Evolutionary conservation across 2,888 invertebrate species (phyloP).

Genomic region (Caenorhabditis macrosperma): DNA sequence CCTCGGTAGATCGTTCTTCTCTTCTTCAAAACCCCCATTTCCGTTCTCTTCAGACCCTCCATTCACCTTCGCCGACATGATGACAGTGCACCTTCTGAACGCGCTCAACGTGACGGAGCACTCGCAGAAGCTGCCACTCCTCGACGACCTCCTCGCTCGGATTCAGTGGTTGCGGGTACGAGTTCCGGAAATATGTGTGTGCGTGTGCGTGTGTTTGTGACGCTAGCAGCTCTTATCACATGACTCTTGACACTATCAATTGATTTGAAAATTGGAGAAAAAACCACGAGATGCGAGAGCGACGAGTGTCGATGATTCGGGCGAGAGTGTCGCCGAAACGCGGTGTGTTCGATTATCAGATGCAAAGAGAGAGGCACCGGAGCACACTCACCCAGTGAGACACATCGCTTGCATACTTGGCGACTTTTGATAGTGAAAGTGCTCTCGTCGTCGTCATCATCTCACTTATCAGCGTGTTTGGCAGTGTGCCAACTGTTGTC

Average conservation of each 20-base stretch:
- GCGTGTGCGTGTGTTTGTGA: no score
- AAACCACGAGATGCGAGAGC: background rate
- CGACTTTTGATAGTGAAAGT: background rate
- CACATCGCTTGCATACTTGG: conserved; percentile 7
- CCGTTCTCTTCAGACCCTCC: conserved; percentile 7
- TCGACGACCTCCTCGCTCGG: conserved; percentile 30
- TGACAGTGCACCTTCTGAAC: conserved; percentile 21
- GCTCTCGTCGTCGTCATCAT: background rate
- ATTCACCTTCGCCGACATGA: conserved; percentile 12
- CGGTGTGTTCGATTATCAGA: conserved; percentile 12
- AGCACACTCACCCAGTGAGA: conserved; percentile 16
- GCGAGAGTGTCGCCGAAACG: conserved; percentile 13
- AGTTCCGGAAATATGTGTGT: conserved; percentile 40
- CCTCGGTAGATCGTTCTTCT: background rate
- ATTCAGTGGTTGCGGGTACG: conserved; percentile 38
- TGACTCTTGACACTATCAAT: conserved; percentile 22
- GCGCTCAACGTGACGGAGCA: conserved; percentile 26
- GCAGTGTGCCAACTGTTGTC: conserved; percentile 1
- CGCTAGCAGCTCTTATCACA: background rate
- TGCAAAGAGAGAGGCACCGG: no score
- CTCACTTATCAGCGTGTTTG: conserved; percentile 16
- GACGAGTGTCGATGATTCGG: background rate
- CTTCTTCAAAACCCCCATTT: background rate
- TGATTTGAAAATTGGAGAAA: no score
- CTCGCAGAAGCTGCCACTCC: conserved; percentile 5